Evolutionary conservation across 2,797 vertebrate species (phyloP), one percentile per base, ranked within the genome.

Genomic region (Taeniopygia guttata): DNA sequence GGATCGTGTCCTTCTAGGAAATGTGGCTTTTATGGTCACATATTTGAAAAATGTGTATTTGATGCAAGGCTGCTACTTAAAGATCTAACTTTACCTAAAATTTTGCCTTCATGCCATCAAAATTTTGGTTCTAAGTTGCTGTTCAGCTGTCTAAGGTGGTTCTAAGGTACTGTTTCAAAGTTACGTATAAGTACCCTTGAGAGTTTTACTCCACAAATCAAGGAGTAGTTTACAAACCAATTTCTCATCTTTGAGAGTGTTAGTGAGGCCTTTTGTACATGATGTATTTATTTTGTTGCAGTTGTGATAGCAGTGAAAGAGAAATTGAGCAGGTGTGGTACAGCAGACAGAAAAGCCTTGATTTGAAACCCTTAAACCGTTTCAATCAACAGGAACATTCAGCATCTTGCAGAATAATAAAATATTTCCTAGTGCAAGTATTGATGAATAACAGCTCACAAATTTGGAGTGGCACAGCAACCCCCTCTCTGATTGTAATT

Each of bases 381-480:
- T 95, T 89, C 84, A 96, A 94, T 96, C 92, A 89, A 77, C 55
- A 75, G 48, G 62, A 94, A 83, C 66, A 83, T 91, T 89, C 66
- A 85, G 43, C 32, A 69, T 51, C 42, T 75, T 83, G 62, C 30
- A 77, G 68, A 64, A 58, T 36, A 76, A 89, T 56, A 34, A 36
- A 51, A 54, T 51, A 46, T n/a, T 87, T 93, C 79, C 84, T 42
- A 29, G n/a, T 58, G 45, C 51, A 84, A 91, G 58, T 58, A 75
- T 48, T 75, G 87, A 83, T 77, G 92, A 46, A 59, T 23, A 89
- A 52, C 46, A 81, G 54, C 93, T 96, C 54, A 55, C 62, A 89
- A 55, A 93, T 78, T 27, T 84, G 66, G 76, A 94, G 62, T 43
- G 73, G 79, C 89, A 95, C 43, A 73, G 64, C 54, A 51, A 16